phyloP scores from a whole-genome alignment of 53 echinoderm and acorn worm species.

The Pentamera pediparva region DNA sequence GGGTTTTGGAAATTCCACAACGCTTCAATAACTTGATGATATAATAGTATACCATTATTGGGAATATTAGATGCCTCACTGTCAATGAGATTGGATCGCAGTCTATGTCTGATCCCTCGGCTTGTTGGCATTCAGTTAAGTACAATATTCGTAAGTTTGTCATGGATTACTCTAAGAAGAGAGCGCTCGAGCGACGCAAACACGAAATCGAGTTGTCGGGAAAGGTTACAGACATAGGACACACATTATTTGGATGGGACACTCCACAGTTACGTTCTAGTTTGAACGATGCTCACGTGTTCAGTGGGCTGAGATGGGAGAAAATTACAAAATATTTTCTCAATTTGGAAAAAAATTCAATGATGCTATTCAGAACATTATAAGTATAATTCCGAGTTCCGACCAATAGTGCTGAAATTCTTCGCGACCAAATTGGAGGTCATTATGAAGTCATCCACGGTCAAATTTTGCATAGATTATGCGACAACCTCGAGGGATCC shows the following conservation, averaged over 20 bases:
- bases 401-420: neutral
- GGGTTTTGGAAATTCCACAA: constrained; percentile 27
- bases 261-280: no score
- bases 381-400: neutral
- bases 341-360: neutral
- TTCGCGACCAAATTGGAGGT: no score
- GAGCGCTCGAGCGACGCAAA: neutral
- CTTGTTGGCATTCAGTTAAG: neutral
- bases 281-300: neutral
- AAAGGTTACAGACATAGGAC: neutral
- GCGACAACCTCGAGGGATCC: no score
- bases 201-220: neutral
- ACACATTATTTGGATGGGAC: neutral
- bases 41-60: neutral
- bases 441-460: no score
- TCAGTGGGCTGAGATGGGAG: neutral
- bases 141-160: neutral
- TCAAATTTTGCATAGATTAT: no score
- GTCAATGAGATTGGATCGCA: neutral
- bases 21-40: no score
- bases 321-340: constrained; percentile 2
- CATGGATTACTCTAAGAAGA: neutral
- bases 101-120: neutral
- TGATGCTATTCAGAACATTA: neutral
- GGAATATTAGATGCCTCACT: neutral